Base-by-base conservation (phyloP, 2,797 vertebrate species). In the Ceryle rudis region DNA sequence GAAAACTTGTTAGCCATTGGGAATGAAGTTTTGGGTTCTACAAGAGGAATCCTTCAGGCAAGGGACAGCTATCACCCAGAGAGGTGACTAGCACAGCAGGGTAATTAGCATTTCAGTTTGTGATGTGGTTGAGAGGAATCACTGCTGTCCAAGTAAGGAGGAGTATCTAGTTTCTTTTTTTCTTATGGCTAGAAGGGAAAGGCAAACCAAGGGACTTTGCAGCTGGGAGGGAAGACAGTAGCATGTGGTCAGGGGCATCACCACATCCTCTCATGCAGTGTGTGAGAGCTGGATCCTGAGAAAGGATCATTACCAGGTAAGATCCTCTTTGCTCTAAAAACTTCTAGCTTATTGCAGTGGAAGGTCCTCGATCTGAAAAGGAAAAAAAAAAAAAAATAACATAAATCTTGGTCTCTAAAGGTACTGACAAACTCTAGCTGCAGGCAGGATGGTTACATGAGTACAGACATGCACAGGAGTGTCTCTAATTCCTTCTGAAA, bases 51-150 rank as follows among this genome's bases (percentile, higher is more conserved):
- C 11, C 44, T 57, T 39, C 37, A 10, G 46, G 41, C 55, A 12
- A n/a, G 70, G 57, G 54, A 16, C 7, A 10, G 3, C 49, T 28
- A 0, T 14, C 1, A 0, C 70, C 35, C n/a, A 5, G 54, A 14
- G 37, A 51, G 29, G n/a, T 7, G 77, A 37, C 62, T 41, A 52
- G 33, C 57, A 17, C 0, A 0, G 20, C 52, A 6, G 20, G 25
- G 25, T 7, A 25, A 65, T 21, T 2, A 41, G 8, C 31, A 54
- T 2, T 29, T 60, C 7, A 33, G 13, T 10, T 49, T 54, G 66
- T 82, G 42, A 7, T 31, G 33, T 37, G 58, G 42, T 74, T 51
- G 46, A 31, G 29, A 37, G 41, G 71, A 80, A 75, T 29, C 2
- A 17, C 17, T 4, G 31, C 37, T 67, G 47, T 67, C n/a, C 81